Conservation (phyloP, 1,140 invertebrate species). For the Ruditapes philippinarum region DNA sequence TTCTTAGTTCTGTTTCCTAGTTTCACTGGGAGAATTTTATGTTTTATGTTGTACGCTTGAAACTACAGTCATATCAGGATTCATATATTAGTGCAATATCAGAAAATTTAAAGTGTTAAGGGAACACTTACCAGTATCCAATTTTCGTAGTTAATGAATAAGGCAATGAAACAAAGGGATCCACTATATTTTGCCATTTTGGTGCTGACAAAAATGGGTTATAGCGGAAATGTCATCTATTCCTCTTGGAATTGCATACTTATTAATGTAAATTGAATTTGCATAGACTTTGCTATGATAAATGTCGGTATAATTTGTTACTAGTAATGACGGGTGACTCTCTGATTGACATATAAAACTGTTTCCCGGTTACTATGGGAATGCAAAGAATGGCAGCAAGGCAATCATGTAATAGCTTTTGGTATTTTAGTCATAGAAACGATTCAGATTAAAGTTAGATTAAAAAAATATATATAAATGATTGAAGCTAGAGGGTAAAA, state of each 20-base stretch:
- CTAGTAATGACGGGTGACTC: background rate
- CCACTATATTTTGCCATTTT: constrained; percentile 12
- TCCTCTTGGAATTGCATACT: constrained; percentile 20
- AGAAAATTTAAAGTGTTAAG: background rate
- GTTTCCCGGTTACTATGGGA: background rate
- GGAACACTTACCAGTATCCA: background rate
- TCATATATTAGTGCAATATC: too few relatives aligned
- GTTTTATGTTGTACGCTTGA: too few relatives aligned
- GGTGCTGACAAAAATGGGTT: background rate
- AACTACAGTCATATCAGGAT: too few relatives aligned
- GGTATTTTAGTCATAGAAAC: background rate
- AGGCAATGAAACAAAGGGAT: background rate
- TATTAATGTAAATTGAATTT: constrained; percentile 40
- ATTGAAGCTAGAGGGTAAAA: background rate
- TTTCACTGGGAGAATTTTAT: too few relatives aligned
- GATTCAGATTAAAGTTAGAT: background rate
- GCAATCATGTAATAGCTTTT: background rate
- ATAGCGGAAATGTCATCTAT: constrained; percentile 16
- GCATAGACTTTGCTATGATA: constrained; percentile 18
- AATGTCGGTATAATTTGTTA: constrained; percentile 27
- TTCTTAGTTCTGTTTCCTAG: too few relatives aligned
- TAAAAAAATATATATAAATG: background rate
- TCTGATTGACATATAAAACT: constrained; percentile 30
- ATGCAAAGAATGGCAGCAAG: background rate
- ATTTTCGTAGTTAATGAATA: background rate